These are phyloP conservation scores for Epinephelus lanceolatus DNA, from an alignment of 2,113 vertebrate species.

Conservation along the genomic window DNA sequence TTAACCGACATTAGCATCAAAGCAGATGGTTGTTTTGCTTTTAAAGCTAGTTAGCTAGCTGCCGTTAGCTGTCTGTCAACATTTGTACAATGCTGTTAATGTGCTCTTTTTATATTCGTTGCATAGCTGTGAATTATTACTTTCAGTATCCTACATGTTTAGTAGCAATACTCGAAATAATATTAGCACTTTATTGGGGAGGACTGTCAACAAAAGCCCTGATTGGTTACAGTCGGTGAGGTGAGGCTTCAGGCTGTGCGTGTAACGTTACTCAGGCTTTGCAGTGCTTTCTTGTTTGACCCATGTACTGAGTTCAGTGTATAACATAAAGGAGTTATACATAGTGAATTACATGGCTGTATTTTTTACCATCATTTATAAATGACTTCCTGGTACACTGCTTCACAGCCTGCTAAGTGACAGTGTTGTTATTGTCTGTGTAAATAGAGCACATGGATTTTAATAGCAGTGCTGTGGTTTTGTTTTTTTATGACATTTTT, in stretches of 20 bases:
- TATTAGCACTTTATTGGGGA: not conserved
- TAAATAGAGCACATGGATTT: not conserved
- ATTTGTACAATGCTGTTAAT: slow-evolving; percentile 7
- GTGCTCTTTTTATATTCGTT: not conserved
- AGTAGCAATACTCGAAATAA: not conserved
- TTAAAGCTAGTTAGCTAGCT: slow-evolving; percentile 45
- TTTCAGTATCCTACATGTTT: not conserved
- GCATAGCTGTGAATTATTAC: not conserved
- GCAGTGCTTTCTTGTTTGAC: not conserved
- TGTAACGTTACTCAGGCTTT: not conserved
- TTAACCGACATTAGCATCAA: not conserved
- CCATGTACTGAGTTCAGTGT: not conserved
- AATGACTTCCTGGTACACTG: not conserved
- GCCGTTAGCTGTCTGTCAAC: slow-evolving; percentile 55
- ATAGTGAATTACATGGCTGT: not conserved
- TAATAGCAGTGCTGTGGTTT: not conserved
- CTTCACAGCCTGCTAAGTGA: not conserved
- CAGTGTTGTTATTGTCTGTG: not conserved
- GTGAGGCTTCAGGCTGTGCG: slow-evolving; percentile 14
- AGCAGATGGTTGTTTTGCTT: not conserved
- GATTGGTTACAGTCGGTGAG: slow-evolving; percentile 20
- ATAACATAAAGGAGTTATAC: not conserved
- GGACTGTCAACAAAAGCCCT: slow-evolving; percentile 21
- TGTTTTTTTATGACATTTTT: not conserved
- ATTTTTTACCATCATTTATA: not conserved